These are phyloP conservation scores for Bombus polaris DNA, from an alignment of 1,140 invertebrate species.

Conservation along the genomic window DNA sequence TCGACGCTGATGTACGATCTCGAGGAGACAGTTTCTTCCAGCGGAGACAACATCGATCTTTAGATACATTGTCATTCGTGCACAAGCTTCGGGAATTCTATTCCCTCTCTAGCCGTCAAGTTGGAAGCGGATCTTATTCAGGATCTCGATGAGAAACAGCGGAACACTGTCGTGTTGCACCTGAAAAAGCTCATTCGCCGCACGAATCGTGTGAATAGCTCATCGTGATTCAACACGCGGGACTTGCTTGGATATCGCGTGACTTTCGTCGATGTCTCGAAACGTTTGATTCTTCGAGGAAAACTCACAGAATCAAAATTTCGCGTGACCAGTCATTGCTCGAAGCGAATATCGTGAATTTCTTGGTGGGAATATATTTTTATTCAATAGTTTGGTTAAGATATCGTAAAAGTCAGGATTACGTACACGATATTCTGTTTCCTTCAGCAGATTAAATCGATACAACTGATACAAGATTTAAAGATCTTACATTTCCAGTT, in stretches of 20 bases:
- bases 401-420: no score
- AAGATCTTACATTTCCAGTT: no score
- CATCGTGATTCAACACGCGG: slow-evolving; percentile 26
- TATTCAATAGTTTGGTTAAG: neutral
- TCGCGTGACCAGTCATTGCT: neutral
- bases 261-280: neutral
- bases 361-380: neutral
- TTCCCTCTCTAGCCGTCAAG: neutral
- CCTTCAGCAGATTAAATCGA: no score
- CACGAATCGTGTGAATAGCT: slow-evolving; percentile 1
- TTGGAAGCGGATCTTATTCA: neutral
- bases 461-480: no score
- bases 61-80: slow-evolving; percentile 14
- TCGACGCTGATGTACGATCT: neutral
- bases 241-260: neutral
- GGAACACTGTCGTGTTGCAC: neutral
- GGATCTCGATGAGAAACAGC: neutral
- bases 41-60: slow-evolving; percentile 16
- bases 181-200: neutral
- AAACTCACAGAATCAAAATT: neutral
- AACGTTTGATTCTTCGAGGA: neutral
- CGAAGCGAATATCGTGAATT: neutral
- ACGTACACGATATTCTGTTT: no score
- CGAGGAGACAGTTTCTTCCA: neutral
- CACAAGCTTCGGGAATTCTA: neutral